Conservation (phyloP, 2,888 invertebrate genomes). For the Darwinula stevensoni region DNA sequence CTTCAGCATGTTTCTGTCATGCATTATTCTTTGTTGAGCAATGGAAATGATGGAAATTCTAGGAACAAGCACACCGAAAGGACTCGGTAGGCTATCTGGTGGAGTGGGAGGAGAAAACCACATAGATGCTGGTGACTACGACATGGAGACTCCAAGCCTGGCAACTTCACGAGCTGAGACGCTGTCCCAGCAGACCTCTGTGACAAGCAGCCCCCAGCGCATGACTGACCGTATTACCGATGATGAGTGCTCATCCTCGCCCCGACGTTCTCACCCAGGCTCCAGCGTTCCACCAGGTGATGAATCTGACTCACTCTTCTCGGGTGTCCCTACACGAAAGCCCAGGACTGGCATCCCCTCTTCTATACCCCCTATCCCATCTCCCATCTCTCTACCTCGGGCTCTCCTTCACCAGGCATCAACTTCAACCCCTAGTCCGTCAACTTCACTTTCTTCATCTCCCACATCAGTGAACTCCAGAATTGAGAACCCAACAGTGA, state of each 20-base stretch:
- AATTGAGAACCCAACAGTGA: constrained; percentile 1
- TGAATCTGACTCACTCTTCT: neutral
- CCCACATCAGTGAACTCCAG: neutral
- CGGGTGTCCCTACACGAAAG: neutral
- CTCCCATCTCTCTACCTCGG: too few species aligned
- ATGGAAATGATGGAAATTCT: too few species aligned
- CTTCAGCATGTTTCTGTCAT: too few species aligned
- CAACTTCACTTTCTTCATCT: too few species aligned
- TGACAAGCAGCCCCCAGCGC: neutral
- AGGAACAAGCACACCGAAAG: too few species aligned
- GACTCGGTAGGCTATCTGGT: too few species aligned
- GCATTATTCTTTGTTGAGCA: too few species aligned
- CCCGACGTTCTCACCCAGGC: neutral
- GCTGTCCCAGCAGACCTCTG: neutral
- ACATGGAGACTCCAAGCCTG: neutral
- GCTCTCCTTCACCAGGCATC: too few species aligned
- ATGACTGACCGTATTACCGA: neutral
- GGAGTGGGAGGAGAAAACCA: too few species aligned
- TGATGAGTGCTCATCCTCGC: constrained; percentile 1
- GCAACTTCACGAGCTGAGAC: too few species aligned
- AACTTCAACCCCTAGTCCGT: too few species aligned
- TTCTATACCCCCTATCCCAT: too few species aligned
- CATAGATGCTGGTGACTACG: neutral
- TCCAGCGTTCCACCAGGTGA: neutral
- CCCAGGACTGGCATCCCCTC: neutral